Evolutionary conservation across 2,113 vertebrate genomes (phyloP).

Genomic region (Suricata suricatta): DNA sequence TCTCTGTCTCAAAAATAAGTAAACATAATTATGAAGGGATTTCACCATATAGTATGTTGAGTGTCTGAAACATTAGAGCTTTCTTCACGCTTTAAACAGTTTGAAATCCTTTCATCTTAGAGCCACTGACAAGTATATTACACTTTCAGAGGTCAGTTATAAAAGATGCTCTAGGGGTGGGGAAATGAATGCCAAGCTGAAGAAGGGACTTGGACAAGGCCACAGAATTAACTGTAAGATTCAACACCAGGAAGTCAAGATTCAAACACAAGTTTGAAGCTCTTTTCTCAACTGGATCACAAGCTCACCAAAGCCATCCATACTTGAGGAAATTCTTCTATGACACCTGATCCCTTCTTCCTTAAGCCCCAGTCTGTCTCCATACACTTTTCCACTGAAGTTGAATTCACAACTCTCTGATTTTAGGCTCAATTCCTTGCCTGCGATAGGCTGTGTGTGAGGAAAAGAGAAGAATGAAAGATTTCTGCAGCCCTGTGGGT

Average conservation of each 20-base stretch:
- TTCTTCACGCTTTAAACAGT: not conserved
- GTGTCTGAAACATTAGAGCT: not conserved
- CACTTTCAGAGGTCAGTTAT: not conserved
- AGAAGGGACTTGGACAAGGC: not conserved
- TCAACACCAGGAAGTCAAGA: not conserved
- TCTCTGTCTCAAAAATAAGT: no score
- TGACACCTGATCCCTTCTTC: not conserved
- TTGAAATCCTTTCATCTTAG: not conserved
- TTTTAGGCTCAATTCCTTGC: not conserved
- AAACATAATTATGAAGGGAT: not conserved
- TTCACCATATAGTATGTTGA: not conserved
- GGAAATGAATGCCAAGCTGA: not conserved
- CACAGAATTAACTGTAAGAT: not conserved
- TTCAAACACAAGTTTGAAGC: not conserved
- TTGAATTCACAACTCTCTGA: constrained; percentile 3
- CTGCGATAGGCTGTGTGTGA: not conserved
- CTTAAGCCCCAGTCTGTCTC: not conserved
- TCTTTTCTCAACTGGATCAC: not conserved
- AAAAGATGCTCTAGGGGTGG: not conserved
- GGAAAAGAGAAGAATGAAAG: not conserved
- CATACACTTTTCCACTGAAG: not conserved
- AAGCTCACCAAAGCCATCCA: not conserved
- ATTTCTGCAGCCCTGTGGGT: not conserved
- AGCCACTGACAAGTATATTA: not conserved
- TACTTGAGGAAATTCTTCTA: not conserved